phyloP scores from a whole-genome alignment of 35 echinoderm and acorn worm genomes.

The Acanthaster planci region DNA sequence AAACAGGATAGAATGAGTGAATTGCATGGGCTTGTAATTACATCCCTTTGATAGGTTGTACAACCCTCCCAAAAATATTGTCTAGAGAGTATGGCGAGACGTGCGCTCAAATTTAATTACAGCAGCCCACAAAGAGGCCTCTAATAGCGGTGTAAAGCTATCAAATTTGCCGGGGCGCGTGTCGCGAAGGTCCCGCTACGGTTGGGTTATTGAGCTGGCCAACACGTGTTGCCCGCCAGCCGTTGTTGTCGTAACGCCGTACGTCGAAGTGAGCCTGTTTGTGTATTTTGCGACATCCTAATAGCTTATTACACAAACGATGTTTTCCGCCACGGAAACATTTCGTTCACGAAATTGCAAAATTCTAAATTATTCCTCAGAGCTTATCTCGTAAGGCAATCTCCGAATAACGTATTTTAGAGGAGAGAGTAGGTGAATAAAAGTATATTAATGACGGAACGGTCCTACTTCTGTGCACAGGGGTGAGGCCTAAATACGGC shows the following conservation, averaged over 20 bases:
- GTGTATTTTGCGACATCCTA: not conserved
- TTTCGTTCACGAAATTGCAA: not conserved
- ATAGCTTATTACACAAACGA: not conserved
- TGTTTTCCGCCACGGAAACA: conserved; percentile 7
- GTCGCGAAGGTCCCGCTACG: not conserved
- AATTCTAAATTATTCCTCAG: no score
- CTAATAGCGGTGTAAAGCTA: not conserved
- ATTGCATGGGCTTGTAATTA: not conserved
- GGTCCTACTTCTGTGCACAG: no score
- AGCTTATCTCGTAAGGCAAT: no score
- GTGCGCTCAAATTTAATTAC: conserved; percentile 11
- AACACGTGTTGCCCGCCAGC: conserved; percentile 1
- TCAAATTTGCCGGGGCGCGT: not conserved
- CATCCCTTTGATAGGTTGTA: not conserved
- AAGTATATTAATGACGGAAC: no score
- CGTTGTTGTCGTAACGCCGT: not conserved
- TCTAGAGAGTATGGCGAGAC: no score
- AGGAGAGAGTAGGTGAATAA: no score
- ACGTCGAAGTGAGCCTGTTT: not conserved
- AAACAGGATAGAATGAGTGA: no score
- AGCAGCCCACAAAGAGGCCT: not conserved
- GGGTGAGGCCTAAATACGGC: no score
- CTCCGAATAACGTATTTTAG: no score
- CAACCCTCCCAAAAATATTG: no score
- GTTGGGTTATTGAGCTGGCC: not conserved